These are phyloP conservation scores for Endomychus coccineus DNA, from an alignment of 2,888 invertebrate species.

Conservation along the genomic window DNA sequence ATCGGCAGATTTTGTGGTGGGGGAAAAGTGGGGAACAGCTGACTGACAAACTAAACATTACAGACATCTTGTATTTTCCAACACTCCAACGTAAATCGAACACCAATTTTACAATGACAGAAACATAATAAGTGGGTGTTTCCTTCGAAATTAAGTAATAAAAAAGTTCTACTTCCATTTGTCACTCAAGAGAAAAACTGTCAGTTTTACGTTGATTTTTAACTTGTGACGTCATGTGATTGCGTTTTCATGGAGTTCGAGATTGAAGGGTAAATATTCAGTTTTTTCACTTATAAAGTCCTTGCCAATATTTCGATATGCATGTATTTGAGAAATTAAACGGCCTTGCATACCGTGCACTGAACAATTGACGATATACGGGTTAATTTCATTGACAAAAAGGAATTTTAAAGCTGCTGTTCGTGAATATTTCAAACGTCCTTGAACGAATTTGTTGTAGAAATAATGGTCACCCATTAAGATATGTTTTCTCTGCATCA, in stretches of 20 bases:
- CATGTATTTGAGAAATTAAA: conserved; percentile 10
- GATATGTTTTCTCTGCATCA: conserved; percentile 8
- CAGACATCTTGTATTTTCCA: conserved; percentile 40
- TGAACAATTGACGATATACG: conserved; percentile 9
- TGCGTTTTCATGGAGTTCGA: conserved; percentile 39
- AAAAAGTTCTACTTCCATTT: conserved; percentile 28
- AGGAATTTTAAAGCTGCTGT: conserved; percentile 22
- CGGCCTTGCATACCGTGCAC: conserved; percentile 6
- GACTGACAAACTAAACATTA: conserved; percentile 40
- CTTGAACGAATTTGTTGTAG: conserved; percentile 33
- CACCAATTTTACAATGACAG: conserved; percentile 37
- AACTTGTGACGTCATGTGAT: conserved; percentile 43
- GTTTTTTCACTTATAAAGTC: conserved; percentile 25
- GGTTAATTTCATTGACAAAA: conserved; percentile 27
- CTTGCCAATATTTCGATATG: conserved; percentile 3
- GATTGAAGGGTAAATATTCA: conserved; percentile 37
- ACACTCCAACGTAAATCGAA: conserved; percentile 29
- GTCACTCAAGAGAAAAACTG: conserved; percentile 26
- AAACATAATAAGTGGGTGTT: conserved; percentile 34
- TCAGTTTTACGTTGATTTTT: conserved; percentile 34
- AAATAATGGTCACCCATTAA: conserved; percentile 25
- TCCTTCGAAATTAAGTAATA: conserved; percentile 26
- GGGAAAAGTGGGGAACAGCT: conserved; percentile 40
- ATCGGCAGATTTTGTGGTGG: conserved; percentile 16
- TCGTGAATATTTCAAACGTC: conserved; percentile 25